Conservation (phyloP, 2,888 invertebrate genomes). For the Acronicta aceris region DNA sequence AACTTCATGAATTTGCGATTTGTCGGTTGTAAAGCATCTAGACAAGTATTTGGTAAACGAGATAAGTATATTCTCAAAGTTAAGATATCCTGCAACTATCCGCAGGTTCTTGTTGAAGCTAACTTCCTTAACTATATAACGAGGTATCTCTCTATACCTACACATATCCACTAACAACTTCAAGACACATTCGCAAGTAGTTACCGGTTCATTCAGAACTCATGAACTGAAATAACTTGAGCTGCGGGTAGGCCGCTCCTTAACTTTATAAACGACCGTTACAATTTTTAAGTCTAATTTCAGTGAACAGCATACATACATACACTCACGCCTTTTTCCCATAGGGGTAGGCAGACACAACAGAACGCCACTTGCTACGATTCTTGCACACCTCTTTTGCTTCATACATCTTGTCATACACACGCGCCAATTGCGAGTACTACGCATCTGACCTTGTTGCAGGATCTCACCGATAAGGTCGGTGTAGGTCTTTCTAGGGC, state of each 20-base stretch:
- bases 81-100: conserved; percentile 24
- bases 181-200: conserved; percentile 56
- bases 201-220: conserved; percentile 51
- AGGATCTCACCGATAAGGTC: no score
- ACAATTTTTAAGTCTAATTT: conserved; percentile 32
- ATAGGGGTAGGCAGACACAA: no score
- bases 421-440: no score
- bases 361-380: no score
- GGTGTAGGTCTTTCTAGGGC: no score
- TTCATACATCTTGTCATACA: no score
- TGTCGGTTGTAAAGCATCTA: neutral
- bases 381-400: no score
- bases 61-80: conserved; percentile 7
- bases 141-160: conserved; percentile 49
- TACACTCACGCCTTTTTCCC: no score
- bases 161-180: conserved; percentile 47
- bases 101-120: conserved; percentile 46
- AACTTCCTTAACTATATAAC: conserved; percentile 49
- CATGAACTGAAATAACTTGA: conserved; percentile 57
- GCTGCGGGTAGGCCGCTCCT: conserved; percentile 43
- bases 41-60: neutral
- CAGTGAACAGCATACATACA: no score
- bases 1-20: neutral
- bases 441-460: no score
- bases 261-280: conserved; percentile 41